Evolutionary conservation across 2,888 invertebrate genomes (phyloP).

Genomic region (Ophion obscuratus): DNA sequence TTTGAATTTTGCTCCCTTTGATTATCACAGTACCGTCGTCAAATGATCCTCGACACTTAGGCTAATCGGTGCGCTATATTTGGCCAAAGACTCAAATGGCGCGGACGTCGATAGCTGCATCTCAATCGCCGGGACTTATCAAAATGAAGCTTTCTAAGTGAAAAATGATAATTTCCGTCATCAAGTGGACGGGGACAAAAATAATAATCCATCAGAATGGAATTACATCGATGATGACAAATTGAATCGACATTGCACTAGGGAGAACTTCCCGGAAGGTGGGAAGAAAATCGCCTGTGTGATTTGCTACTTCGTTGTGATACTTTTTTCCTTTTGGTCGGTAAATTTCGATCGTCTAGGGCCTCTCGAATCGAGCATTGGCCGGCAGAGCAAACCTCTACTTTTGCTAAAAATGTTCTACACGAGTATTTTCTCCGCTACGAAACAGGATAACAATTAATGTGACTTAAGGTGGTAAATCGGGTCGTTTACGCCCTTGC

Average conservation of each 20-base stretch:
- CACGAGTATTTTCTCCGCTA: slow-evolving; percentile 5
- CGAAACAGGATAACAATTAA: slow-evolving; percentile 2
- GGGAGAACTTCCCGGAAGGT: too few species aligned
- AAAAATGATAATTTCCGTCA: too few species aligned
- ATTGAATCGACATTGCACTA: too few species aligned
- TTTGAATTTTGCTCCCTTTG: too few species aligned
- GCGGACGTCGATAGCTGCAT: neutral
- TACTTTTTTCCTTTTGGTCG: too few species aligned
- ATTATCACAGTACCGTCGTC: too few species aligned
- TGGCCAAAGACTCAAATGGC: neutral
- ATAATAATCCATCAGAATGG: neutral
- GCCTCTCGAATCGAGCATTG: too few species aligned
- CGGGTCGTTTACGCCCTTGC: neutral
- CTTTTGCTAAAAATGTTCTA: slow-evolving; percentile 1
- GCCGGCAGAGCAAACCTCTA: neutral
- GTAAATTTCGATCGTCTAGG: too few species aligned
- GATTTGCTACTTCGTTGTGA: too few species aligned
- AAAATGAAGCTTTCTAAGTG: neutral
- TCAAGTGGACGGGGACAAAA: neutral
- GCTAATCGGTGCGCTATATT: too few species aligned
- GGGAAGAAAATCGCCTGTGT: too few species aligned
- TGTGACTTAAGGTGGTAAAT: neutral
- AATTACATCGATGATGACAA: neutral
- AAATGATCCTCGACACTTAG: too few species aligned
- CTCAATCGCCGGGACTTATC: neutral